Evolutionary conservation across 2,888 invertebrate genomes (phyloP).

Genomic region (Hyalella azteca): DNA sequence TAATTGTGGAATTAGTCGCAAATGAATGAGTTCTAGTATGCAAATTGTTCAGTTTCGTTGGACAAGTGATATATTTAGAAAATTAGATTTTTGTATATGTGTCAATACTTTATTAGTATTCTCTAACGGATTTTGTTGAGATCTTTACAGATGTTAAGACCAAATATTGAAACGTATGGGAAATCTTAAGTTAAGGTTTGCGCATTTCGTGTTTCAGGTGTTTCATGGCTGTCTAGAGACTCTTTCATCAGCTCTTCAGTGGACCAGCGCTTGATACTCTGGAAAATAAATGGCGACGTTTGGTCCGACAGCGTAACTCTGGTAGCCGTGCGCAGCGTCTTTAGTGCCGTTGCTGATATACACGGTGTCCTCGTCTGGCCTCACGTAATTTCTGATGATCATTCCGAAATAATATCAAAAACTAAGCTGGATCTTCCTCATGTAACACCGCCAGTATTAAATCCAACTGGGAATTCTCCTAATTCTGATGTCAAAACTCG

Average conservation of each 20-base stretch:
- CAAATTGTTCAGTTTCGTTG: too few species aligned
- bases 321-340: neutral
- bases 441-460: too few species aligned
- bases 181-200: neutral
- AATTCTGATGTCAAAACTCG: too few species aligned
- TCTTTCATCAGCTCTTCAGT: neutral
- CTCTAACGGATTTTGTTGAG: neutral
- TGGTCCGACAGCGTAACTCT: neutral
- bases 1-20: too few species aligned
- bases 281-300: neutral
- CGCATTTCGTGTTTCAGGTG: neutral
- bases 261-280: slow-evolving; percentile 7
- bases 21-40: too few species aligned
- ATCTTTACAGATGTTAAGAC: neutral
- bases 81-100: too few species aligned
- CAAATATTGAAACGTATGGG: neutral
- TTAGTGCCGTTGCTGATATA: slow-evolving; percentile 1
- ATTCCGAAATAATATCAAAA: too few species aligned
- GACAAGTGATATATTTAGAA: too few species aligned
- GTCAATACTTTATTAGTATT: too few species aligned
- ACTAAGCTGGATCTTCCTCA: too few species aligned
- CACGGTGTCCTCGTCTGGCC: neutral
- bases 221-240: neutral
- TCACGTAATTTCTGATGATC: too few species aligned
- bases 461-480: too few species aligned